These are phyloP conservation scores for Mya arenaria DNA, from an alignment of 1,140 invertebrate species.

Conservation along the genomic window DNA sequence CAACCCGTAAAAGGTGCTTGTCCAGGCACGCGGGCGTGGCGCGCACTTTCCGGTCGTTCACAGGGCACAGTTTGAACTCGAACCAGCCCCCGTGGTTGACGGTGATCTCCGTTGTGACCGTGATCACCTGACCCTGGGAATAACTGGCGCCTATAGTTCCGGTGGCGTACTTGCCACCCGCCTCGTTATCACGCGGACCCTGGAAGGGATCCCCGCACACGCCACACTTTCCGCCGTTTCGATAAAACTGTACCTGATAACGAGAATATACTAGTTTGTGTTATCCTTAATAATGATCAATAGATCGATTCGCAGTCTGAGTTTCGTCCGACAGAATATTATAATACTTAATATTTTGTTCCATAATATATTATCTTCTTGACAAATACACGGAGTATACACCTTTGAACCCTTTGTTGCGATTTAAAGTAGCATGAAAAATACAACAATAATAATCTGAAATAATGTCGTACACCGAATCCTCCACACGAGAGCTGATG, in stretches of 20 bases:
- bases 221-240: conserved; percentile 66
- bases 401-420: not conserved
- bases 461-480: conserved; percentile 81
- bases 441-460: no score
- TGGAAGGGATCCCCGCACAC: conserved; percentile 75
- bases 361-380: no score
- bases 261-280: no score
- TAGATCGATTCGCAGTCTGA: no score
- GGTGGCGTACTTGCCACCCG: conserved; percentile 79
- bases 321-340: no score
- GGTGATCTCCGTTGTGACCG: conserved; percentile 66
- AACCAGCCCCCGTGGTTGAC: conserved; percentile 87
- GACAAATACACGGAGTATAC: not conserved
- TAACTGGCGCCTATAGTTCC: conserved; percentile 77
- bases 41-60: conserved; percentile 79
- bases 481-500: conserved; percentile 93
- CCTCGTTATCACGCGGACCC: conserved; percentile 80
- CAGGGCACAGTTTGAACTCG: conserved; percentile 92
- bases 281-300: no score
- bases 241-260: conserved; percentile 71
- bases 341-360: no score
- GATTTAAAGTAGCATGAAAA: no score
- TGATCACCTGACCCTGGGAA: conserved; percentile 64
- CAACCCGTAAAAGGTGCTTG: conserved; percentile 45
- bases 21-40: conserved; percentile 65